Evolutionary conservation across 2,797 vertebrate genomes (phyloP).

Genomic region (Pangasius larnaudii): DNA sequence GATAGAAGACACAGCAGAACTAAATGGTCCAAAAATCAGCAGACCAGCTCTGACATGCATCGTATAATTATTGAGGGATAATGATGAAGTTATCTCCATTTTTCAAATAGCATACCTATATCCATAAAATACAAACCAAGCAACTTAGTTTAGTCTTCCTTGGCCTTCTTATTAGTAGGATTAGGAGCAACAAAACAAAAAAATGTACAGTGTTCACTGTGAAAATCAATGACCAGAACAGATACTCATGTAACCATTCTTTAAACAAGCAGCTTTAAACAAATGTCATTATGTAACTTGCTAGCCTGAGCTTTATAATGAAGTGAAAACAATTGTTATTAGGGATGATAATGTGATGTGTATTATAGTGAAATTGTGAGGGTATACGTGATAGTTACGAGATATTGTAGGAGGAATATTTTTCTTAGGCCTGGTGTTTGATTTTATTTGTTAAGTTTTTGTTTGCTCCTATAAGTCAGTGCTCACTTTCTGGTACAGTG

Average conservation of each 20-base stretch:
- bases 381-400: background rate
- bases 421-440: background rate
- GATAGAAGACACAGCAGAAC: conserved; percentile 18
- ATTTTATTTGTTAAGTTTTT: background rate
- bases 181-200: conserved; percentile 3
- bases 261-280: background rate
- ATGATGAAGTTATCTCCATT: background rate
- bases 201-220: background rate
- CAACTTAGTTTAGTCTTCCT: background rate
- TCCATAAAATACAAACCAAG: background rate
- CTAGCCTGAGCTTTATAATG: background rate
- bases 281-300: background rate
- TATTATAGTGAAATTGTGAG: background rate
- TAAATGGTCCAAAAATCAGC: background rate
- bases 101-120: background rate
- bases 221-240: background rate
- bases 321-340: background rate
- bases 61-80: background rate
- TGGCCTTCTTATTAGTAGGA: background rate
- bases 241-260: background rate
- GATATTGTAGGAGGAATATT: no score
- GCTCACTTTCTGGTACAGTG: background rate
- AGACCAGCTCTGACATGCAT: conserved; percentile 10
- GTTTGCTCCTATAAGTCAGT: background rate
- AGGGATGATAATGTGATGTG: background rate